Evolutionary conservation across 2,113 vertebrate genomes (phyloP), one percentile per base, ranked within the genome.

Genomic region (Tragelaphus strepsiceros): DNA sequence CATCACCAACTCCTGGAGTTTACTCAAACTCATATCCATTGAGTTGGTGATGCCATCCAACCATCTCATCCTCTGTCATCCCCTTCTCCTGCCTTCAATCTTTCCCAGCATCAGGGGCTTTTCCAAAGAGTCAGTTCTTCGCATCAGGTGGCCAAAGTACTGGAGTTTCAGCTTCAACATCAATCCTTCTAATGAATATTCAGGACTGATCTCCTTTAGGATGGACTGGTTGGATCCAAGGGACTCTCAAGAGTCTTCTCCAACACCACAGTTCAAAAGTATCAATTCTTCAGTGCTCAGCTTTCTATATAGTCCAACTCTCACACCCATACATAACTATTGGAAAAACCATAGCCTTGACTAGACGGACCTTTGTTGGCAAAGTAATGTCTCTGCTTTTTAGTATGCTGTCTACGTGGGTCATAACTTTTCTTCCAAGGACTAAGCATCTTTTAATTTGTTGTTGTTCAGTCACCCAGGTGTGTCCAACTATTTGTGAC

Each of bases 41-140:
- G 64, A 67, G 32, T 67, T 2, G 0, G 3, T 67, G 32, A 67
- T n/a, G 7, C 0, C 16, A 67, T n/a, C 7, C 62, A n/a, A 11
- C 17, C 17, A 35, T n/a, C 32, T 35, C 4, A 35, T 67, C 17
- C 4, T 67, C 64, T 67, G 8, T 35, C 8, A 5, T n/a, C 16
- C 32, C 64, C 8, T 67, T 67, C 32, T 19, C 64, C 64, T 19
- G 16, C 16, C 64, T 0, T 10, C 64, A 67, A 67, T 67, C 64
- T 5, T 5, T 67, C 64, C 16, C 4, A 67, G 32, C 16, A 67
- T n/a, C 62, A 67, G 62, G 7, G 62, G 4, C 32, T 67, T 67
- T 67, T 67, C 62, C 0, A 67, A 67, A n/a, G 32, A 67, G 32
- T 67, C 62, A 67, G 64, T 4, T n/a, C 64, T 67, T 35, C 2